Evolutionary conservation across 2,888 invertebrate genomes (phyloP).

Genomic region (Periphyllus acericola): DNA sequence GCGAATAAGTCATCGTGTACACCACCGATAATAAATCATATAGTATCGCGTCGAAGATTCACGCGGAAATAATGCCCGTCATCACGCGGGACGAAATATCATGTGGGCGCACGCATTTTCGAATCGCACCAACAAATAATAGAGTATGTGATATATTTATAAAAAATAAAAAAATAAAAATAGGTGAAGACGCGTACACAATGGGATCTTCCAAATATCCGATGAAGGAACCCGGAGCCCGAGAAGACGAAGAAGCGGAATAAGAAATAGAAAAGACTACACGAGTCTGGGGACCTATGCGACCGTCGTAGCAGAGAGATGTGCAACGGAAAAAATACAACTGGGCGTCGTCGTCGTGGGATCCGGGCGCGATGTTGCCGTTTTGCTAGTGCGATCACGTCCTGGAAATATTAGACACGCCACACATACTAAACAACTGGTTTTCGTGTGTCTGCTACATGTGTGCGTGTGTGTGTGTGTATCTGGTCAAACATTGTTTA

Average conservation of each 20-base stretch:
- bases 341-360: constrained; percentile 59
- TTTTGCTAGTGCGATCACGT: constrained; percentile 53
- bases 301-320: background rate
- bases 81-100: too few species aligned
- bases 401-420: constrained; percentile 47
- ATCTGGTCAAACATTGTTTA: constrained; percentile 50
- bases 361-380: constrained; percentile 56
- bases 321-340: constrained; percentile 21
- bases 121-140: background rate
- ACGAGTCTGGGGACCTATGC: background rate
- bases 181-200: background rate
- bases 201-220: background rate
- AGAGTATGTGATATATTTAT: background rate
- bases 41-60: too few species aligned
- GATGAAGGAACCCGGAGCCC: background rate
- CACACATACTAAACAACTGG: constrained; percentile 55
- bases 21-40: too few species aligned
- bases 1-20: background rate
- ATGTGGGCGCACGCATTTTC: background rate
- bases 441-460: constrained; percentile 33
- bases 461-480: background rate
- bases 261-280: background rate
- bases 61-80: too few species aligned
- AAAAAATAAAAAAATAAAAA: background rate
- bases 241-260: background rate